Conservation (phyloP, 2,113 vertebrate genomes). For the Larimichthys polyactis region DNA sequence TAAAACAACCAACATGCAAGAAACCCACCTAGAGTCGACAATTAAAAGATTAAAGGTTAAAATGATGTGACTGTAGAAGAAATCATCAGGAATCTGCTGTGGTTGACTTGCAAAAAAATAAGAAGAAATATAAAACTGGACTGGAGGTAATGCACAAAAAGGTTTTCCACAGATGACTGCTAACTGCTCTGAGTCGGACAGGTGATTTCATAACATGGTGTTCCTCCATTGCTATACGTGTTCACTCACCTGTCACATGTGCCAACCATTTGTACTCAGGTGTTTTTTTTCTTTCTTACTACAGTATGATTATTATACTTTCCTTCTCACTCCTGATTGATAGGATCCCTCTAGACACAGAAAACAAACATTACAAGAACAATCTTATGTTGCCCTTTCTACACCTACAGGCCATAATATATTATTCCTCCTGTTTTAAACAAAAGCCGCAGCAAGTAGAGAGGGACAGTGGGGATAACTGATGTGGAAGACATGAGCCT, state of each 20-base stretch:
- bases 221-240: constrained; percentile 11
- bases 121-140: not conserved
- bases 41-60: not conserved
- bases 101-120: not conserved
- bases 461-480: constrained; percentile 20
- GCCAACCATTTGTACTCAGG: constrained; percentile 50
- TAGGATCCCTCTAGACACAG: constrained; percentile 66
- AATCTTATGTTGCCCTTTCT: constrained; percentile 54
- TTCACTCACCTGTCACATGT: constrained; percentile 67
- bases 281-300: constrained; percentile 40
- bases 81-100: not conserved
- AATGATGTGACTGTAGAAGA: constrained; percentile 4
- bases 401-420: constrained; percentile 52
- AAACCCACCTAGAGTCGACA: too few species aligned
- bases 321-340: constrained; percentile 71
- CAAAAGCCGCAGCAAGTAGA: constrained; percentile 59
- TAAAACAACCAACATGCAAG: too few species aligned
- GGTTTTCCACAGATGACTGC: constrained; percentile 6
- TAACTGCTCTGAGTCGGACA: constrained; percentile 6
- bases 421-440: constrained; percentile 72
- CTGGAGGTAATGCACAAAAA: not conserved
- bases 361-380: constrained; percentile 74
- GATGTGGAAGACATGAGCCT: constrained; percentile 27
- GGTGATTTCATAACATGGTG: constrained; percentile 21
- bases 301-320: constrained; percentile 56